phyloP scores from a whole-genome alignment of 1,140 invertebrate species.

The Formica selysi region DNA sequence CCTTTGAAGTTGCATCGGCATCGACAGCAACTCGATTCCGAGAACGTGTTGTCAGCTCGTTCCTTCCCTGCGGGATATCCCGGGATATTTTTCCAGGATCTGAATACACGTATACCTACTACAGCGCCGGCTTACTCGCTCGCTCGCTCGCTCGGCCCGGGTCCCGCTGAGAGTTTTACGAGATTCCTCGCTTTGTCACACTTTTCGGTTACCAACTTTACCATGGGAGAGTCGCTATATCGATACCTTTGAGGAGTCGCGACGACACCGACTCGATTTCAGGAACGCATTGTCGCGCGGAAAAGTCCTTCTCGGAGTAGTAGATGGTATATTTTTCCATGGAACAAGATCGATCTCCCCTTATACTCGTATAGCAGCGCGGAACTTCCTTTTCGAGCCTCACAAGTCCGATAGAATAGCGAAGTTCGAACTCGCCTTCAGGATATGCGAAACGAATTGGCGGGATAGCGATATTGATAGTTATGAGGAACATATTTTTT shows the following conservation, averaged over 20 bases:
- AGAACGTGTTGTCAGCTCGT: conserved; percentile 64
- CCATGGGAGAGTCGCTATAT: conserved; percentile 55
- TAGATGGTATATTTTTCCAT: conserved; percentile 39
- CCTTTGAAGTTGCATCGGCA: conserved; percentile 64
- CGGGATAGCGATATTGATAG: neutral
- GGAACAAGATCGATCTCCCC: conserved; percentile 26
- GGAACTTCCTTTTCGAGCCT: neutral
- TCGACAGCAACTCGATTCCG: conserved; percentile 69
- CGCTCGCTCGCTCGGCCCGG: conserved; percentile 8
- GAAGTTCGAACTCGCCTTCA: neutral
- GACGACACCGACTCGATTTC: conserved; percentile 58
- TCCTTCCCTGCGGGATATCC: conserved; percentile 58
- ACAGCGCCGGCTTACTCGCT: conserved; percentile 10
- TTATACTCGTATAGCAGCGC: neutral
- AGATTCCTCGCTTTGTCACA: conserved; percentile 70
- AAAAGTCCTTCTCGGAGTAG: conserved; percentile 3
- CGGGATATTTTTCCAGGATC: conserved; percentile 70
- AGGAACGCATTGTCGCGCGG: conserved; percentile 51
- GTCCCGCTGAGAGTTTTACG: conserved; percentile 65
- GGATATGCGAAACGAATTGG: conserved; percentile 15
- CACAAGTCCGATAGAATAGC: neutral
- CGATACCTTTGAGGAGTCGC: conserved; percentile 63
- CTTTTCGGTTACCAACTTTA: conserved; percentile 69
- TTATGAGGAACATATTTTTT: neutral
- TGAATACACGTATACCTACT: conserved; percentile 62